These are phyloP conservation scores for Cetonia aurata DNA, from an alignment of 2,888 invertebrate species.

Conservation along the genomic window DNA sequence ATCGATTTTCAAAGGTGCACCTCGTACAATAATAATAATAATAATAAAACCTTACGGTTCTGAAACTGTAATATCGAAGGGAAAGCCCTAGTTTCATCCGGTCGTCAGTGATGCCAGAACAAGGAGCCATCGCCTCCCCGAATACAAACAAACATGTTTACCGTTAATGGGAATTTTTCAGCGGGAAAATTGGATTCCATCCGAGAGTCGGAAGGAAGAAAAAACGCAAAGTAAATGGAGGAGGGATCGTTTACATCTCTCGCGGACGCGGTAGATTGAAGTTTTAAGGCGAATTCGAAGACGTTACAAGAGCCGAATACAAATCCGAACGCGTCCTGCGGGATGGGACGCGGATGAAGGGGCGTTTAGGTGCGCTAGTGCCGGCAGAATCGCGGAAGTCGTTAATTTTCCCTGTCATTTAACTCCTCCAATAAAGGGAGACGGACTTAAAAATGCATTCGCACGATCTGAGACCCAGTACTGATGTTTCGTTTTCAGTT, in stretches of 20 bases:
- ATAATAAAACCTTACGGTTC: too few relatives aligned
- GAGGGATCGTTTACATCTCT: background rate
- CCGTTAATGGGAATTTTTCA: background rate
- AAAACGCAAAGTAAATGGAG: too few relatives aligned
- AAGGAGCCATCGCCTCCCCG: too few relatives aligned
- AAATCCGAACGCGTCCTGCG: background rate
- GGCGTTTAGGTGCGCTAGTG: background rate
- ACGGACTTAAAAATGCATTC: slow-evolving; percentile 11
- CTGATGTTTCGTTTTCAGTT: background rate
- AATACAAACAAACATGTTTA: background rate
- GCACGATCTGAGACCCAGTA: background rate
- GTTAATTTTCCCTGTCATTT: slow-evolving; percentile 24
- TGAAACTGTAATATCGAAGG: too few relatives aligned
- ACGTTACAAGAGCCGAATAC: slow-evolving; percentile 3
- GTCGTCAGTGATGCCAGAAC: too few relatives aligned
- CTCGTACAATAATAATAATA: too few relatives aligned
- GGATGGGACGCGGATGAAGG: background rate
- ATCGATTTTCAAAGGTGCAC: background rate
- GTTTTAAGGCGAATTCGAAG: slow-evolving; percentile 9
- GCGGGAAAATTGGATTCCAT: background rate
- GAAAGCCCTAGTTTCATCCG: too few relatives aligned
- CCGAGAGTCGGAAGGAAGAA: too few relatives aligned
- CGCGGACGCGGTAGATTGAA: slow-evolving; percentile 7
- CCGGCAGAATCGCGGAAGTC: slow-evolving; percentile 16
- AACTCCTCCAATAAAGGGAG: slow-evolving; percentile 19